These are phyloP conservation scores for Leptoclinus maculatus DNA, from an alignment of 2,797 vertebrate genomes.

Conservation along the genomic window DNA sequence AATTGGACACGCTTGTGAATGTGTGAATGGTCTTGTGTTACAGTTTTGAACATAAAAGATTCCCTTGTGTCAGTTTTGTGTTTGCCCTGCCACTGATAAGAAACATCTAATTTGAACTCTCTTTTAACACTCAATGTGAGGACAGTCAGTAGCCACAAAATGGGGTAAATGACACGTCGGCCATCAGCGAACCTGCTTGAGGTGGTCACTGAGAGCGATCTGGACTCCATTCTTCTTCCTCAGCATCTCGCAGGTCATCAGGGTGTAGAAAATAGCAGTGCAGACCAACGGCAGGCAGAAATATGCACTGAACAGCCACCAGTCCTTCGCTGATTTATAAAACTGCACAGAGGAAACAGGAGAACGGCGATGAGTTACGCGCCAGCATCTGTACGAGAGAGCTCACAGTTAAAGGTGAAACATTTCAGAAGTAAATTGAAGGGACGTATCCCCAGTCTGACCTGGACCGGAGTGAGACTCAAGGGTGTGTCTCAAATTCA, in stretches of 20 bases:
- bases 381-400: constrained; percentile 35
- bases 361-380: constrained; percentile 21
- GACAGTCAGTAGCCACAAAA: background rate
- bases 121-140: background rate
- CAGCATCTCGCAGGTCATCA: constrained; percentile 95
- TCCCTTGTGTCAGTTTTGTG: background rate
- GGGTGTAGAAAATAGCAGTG: constrained; percentile 95
- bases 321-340: constrained; percentile 94
- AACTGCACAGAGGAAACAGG: constrained; percentile 81
- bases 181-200: constrained; percentile 77
- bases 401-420: constrained; percentile 20
- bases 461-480: background rate
- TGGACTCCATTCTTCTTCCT: constrained; percentile 84
- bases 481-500: constrained; percentile 27
- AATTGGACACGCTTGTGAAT: background rate
- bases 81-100: background rate
- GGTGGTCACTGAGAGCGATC: constrained; percentile 84
- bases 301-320: constrained; percentile 97
- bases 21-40: background rate
- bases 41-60: background rate
- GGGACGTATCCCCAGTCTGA: constrained; percentile 10
- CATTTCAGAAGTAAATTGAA: constrained; percentile 33
- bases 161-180: background rate
- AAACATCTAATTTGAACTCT: background rate
- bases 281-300: constrained; percentile 95